phyloP scores from a whole-genome alignment of 1,140 invertebrate genomes.

The Potamilus streckersoni region DNA sequence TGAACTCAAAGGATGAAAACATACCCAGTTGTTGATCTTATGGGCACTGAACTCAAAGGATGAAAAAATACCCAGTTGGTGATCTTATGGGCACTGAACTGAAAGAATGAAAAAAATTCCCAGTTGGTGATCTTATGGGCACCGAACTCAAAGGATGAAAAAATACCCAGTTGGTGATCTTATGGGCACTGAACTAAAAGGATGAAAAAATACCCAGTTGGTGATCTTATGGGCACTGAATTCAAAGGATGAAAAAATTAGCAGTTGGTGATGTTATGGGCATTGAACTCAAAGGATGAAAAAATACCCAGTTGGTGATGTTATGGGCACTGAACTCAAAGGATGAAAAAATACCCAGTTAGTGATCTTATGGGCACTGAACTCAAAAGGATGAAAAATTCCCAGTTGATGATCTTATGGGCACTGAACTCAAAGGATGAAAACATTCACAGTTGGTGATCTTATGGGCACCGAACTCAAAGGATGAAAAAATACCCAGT shows the following conservation, averaged over 20 bases:
- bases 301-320: not conserved
- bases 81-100: too few species aligned
- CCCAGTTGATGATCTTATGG: not conserved
- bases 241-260: too few species aligned
- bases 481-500: not conserved
- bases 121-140: not conserved
- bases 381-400: not conserved
- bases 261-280: not conserved
- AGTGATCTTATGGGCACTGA: too few species aligned
- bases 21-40: not conserved
- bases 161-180: not conserved
- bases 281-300: too few species aligned
- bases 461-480: too few species aligned
- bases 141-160: too few species aligned
- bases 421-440: too few species aligned
- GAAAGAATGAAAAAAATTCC: not conserved
- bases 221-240: too few species aligned
- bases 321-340: too few species aligned
- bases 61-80: not conserved
- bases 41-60: too few species aligned
- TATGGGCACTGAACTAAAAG: too few species aligned
- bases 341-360: not conserved
- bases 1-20: too few species aligned
- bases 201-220: not conserved
- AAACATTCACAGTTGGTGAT: not conserved